phyloP scores from a whole-genome alignment of 2,888 invertebrate species.

The Lucinisca nassula region DNA sequence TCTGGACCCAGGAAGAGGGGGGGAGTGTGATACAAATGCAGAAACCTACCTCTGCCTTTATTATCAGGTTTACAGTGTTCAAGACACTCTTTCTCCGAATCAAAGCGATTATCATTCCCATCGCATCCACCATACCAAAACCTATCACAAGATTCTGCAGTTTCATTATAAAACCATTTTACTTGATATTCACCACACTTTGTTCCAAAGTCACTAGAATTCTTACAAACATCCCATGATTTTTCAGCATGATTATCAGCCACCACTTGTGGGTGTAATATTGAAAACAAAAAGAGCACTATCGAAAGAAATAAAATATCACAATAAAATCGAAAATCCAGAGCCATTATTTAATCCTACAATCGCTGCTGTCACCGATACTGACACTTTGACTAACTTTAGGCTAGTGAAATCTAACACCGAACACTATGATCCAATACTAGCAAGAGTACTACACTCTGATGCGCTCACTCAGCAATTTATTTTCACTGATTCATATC shows the following conservation, averaged over 20 bases:
- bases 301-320: not conserved
- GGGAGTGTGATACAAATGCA: not conserved
- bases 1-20: not conserved
- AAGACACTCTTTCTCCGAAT: constrained; percentile 94
- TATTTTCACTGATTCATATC: constrained; percentile 7
- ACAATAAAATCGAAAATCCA: not conserved
- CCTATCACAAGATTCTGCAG: constrained; percentile 91
- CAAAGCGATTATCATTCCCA: constrained; percentile 90
- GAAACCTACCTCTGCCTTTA: constrained; percentile 57
- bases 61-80: constrained; percentile 45
- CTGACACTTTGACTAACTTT: constrained; percentile 1
- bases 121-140: constrained; percentile 91
- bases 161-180: constrained; percentile 83
- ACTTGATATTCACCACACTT: constrained; percentile 80
- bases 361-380: not conserved
- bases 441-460: not conserved
- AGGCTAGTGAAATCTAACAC: constrained; percentile 1
- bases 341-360: constrained; percentile 12
- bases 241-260: constrained; percentile 24
- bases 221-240: constrained; percentile 86
- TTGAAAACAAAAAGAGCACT: not conserved
- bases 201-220: constrained; percentile 51
- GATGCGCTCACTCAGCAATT: constrained; percentile 12
- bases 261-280: not conserved
- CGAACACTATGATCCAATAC: not conserved